Evolutionary conservation across 1,140 invertebrate species (phyloP).

Genomic region (Archivesica marissinica): DNA sequence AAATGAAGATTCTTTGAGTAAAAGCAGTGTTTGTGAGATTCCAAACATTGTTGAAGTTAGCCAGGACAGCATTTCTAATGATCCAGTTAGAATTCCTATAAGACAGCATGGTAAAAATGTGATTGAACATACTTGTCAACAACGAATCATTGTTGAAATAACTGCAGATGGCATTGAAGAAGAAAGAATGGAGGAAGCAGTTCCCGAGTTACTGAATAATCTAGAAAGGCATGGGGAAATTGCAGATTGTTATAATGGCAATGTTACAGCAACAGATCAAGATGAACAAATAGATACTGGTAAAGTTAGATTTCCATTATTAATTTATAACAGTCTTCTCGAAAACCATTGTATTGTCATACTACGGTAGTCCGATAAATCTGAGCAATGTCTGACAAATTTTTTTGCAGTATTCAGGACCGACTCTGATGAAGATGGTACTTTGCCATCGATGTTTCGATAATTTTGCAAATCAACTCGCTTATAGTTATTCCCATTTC

Average conservation of each 20-base stretch:
- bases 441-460: too few relatives aligned
- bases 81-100: too few relatives aligned
- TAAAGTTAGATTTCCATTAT: background rate
- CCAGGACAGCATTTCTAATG: too few relatives aligned
- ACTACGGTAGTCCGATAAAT: too few relatives aligned
- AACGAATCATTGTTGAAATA: background rate
- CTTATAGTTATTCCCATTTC: too few relatives aligned
- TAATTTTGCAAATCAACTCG: too few relatives aligned
- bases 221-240: background rate
- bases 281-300: slow-evolving; percentile 48
- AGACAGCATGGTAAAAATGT: background rate
- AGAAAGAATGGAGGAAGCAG: background rate
- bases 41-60: too few relatives aligned
- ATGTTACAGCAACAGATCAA: background rate
- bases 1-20: background rate
- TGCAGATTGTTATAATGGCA: background rate
- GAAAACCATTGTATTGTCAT: too few relatives aligned
- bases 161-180: background rate
- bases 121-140: background rate
- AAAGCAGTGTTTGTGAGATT: background rate
- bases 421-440: too few relatives aligned
- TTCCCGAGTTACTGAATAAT: background rate
- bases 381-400: too few relatives aligned
- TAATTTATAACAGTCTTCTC: too few relatives aligned
- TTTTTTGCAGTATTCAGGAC: too few relatives aligned